These are phyloP conservation scores for Nematostella vectensis DNA, from an alignment of 92 coral and sea anemone genomes.

Conservation along the genomic window DNA sequence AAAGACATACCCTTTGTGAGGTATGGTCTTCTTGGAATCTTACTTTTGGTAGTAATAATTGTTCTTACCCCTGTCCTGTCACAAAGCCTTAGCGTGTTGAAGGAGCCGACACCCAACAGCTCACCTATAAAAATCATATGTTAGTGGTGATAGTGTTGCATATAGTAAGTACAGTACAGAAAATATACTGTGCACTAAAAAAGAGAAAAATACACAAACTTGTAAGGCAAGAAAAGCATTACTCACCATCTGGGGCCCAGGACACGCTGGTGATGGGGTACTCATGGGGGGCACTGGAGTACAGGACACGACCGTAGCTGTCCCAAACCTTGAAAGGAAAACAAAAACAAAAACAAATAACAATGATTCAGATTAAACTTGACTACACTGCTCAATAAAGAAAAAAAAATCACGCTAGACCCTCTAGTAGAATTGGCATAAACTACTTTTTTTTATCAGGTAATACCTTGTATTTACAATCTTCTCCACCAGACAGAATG, in stretches of 20 bases:
- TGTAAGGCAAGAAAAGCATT: not conserved
- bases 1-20: no score
- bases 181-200: no score
- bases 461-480: constrained; percentile 84
- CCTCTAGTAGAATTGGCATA: no score
- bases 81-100: constrained; percentile 91
- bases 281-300: constrained; percentile 83
- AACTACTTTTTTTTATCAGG: not conserved
- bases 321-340: constrained; percentile 78
- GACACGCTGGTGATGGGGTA: constrained; percentile 91
- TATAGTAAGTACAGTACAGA: no score
- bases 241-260: constrained; percentile 97
- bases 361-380: no score
- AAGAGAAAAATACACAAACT: no score
- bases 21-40: no score
- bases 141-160: no score
- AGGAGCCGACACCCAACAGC: constrained; percentile 90
- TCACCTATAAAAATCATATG: constrained; percentile 70
- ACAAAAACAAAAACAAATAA: not conserved
- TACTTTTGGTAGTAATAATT: no score
- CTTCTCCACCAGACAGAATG: constrained; percentile 97
- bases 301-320: constrained; percentile 85
- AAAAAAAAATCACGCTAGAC: no score
- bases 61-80: constrained; percentile 97
- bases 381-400: no score